Evolutionary conservation across 1,140 invertebrate genomes (phyloP).

Genomic region (Bombus balteatus): DNA sequence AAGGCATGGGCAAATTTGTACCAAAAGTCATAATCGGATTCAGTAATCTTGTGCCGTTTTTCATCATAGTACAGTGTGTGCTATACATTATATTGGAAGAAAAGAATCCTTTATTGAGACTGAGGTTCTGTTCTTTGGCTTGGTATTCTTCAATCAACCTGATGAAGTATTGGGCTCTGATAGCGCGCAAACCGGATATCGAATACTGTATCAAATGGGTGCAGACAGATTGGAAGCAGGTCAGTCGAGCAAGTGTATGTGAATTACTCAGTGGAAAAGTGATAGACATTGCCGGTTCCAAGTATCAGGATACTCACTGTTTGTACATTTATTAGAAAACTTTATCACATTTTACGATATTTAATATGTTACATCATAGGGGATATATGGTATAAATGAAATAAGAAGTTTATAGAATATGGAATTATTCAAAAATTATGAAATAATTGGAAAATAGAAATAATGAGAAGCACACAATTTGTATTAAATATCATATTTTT

Average conservation of each 20-base stretch:
- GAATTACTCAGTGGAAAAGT: not conserved
- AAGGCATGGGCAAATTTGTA: not conserved
- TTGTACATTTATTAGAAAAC: not conserved
- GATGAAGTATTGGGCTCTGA: slow-evolving; percentile 49
- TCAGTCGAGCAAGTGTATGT: slow-evolving; percentile 3
- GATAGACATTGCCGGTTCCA: not conserved
- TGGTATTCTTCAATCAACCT: slow-evolving; percentile 20
- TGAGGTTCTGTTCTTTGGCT: slow-evolving; percentile 28
- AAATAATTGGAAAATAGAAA: too few species aligned
- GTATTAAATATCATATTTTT: too few species aligned
- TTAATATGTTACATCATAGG: too few species aligned
- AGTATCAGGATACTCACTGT: not conserved
- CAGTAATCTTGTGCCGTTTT: slow-evolving; percentile 20
- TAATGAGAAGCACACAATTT: too few species aligned
- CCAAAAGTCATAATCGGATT: slow-evolving; percentile 21
- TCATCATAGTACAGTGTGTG: slow-evolving; percentile 25
- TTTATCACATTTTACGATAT: too few species aligned
- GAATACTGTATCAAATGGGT: slow-evolving; percentile 55
- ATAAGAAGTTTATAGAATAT: not conserved
- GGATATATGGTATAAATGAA: too few species aligned
- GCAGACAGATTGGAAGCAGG: slow-evolving; percentile 60
- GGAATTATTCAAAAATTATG: too few species aligned
- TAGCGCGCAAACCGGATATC: slow-evolving; percentile 8
- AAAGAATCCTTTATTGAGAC: slow-evolving; percentile 23
- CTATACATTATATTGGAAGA: slow-evolving; percentile 45